phyloP scores from a whole-genome alignment of 2,797 vertebrate genomes.

The Adrianichthys oophorus region DNA sequence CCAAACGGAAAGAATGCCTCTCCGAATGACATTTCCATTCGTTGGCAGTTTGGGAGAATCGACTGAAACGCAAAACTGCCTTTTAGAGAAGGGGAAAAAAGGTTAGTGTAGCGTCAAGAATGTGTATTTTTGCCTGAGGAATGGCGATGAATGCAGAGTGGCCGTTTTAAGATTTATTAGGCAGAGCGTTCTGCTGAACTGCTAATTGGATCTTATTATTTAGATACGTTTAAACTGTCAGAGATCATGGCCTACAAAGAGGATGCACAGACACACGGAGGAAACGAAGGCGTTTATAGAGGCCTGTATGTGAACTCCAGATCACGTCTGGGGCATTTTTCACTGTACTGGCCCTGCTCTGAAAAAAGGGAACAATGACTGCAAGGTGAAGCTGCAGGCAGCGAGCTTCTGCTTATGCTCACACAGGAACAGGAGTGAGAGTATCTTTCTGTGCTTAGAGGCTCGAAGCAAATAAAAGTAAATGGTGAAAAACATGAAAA shows the following conservation, averaged over 20 bases:
- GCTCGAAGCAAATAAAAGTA: too few relatives aligned
- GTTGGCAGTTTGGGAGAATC: conserved; percentile 45
- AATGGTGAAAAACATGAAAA: too few relatives aligned
- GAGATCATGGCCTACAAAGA: background rate
- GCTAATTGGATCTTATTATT: conserved; percentile 38
- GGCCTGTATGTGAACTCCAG: too few relatives aligned
- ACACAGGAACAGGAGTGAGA: background rate
- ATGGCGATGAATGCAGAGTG: conserved; percentile 28
- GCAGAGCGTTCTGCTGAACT: conserved; percentile 16
- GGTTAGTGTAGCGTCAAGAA: conserved; percentile 9
- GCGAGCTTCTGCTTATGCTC: conserved; percentile 3
- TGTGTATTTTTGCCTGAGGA: conserved; percentile 25
- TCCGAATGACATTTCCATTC: conserved; percentile 58
- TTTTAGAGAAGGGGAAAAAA: conserved; percentile 12
- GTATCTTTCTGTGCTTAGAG: background rate
- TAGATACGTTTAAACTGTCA: conserved; percentile 42
- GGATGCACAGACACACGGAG: too few relatives aligned
- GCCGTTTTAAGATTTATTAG: conserved; percentile 28
- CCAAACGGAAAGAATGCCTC: conserved; percentile 53
- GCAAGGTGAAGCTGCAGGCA: conserved; percentile 1
- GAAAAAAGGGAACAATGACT: conserved; percentile 10
- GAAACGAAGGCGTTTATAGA: too few relatives aligned
- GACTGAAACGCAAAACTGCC: conserved; percentile 35
- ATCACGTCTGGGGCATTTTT: background rate
- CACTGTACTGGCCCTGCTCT: background rate